Conservation (phyloP, 2,888 invertebrate species). For the Drosophila longiperda region DNA sequence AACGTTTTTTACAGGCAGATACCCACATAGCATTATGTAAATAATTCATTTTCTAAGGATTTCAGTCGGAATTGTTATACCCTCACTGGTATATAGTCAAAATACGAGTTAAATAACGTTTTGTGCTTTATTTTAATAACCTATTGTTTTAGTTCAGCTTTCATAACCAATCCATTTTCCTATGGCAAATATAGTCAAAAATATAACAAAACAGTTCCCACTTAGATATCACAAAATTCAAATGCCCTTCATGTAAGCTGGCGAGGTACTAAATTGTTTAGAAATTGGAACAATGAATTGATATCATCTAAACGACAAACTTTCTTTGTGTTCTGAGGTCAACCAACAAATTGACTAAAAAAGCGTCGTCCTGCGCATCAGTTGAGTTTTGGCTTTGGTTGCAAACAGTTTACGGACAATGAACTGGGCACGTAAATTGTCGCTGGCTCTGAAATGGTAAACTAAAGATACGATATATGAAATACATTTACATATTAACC, state of each 20-base stretch:
- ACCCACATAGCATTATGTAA: not conserved
- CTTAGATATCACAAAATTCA: not conserved
- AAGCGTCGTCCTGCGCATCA: not conserved
- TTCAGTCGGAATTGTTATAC: not conserved
- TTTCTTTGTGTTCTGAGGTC: constrained; percentile 31
- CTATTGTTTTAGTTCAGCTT: constrained; percentile 15
- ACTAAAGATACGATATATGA: constrained; percentile 1
- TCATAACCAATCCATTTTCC: not conserved
- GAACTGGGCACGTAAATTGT: constrained; percentile 51
- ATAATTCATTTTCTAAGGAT: constrained; percentile 12
- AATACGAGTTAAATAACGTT: not conserved
- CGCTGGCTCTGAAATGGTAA: constrained; percentile 55
- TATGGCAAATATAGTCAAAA: not conserved
- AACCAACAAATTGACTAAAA: not conserved
- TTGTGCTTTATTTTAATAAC: not conserved
- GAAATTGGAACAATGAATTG: constrained; percentile 46
- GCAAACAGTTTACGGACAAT: constrained; percentile 48
- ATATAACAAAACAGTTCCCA: not conserved
- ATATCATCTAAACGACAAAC: constrained; percentile 48
- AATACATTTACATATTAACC: constrained; percentile 1
- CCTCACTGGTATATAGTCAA: not conserved
- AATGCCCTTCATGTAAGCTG: not conserved
- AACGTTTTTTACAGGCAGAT: not conserved
- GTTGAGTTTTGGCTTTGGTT: constrained; percentile 17
- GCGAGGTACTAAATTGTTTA: constrained; percentile 23